These are phyloP conservation scores for Micronycteris hirsuta DNA, from an alignment of 2,113 vertebrate genomes.

Conservation along the genomic window DNA sequence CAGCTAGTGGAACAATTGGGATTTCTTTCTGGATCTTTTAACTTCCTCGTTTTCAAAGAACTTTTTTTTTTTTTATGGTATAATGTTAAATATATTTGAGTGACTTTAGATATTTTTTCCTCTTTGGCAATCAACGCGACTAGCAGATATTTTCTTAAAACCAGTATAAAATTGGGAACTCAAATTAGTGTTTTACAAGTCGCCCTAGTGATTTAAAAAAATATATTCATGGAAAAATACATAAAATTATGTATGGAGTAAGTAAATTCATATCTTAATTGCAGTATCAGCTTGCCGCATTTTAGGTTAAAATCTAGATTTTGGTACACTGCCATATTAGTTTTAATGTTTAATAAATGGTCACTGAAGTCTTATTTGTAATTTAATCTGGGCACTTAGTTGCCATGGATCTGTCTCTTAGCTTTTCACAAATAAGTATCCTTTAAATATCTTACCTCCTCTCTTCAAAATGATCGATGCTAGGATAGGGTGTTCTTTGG, in stretches of 20 bases:
- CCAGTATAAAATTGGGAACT: neutral
- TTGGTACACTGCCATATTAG: constrained; percentile 2
- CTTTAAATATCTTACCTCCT: neutral
- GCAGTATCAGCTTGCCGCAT: neutral
- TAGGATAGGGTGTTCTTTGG: neutral
- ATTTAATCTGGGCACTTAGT: constrained; percentile 2
- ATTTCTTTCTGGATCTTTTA: neutral
- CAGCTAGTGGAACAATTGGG: neutral
- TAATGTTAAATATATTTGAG: neutral
- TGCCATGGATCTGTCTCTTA: neutral
- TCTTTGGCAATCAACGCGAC: neutral
- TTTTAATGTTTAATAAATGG: constrained; percentile 37
- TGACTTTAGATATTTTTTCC: neutral
- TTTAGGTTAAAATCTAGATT: constrained; percentile 41
- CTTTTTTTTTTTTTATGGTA: neutral
- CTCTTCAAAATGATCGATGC: neutral
- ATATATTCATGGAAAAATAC: neutral
- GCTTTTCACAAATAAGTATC: constrained; percentile 35
- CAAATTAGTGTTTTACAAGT: neutral
- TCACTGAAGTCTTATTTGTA: neutral
- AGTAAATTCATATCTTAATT: neutral
- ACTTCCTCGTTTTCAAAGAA: neutral
- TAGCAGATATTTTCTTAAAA: neutral
- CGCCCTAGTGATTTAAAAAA: neutral
- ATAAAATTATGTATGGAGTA: neutral